Evolutionary conservation across 2,113 vertebrate genomes (phyloP), one percentile per base, ranked within the genome.

Genomic region (Dinomys branickii): DNA sequence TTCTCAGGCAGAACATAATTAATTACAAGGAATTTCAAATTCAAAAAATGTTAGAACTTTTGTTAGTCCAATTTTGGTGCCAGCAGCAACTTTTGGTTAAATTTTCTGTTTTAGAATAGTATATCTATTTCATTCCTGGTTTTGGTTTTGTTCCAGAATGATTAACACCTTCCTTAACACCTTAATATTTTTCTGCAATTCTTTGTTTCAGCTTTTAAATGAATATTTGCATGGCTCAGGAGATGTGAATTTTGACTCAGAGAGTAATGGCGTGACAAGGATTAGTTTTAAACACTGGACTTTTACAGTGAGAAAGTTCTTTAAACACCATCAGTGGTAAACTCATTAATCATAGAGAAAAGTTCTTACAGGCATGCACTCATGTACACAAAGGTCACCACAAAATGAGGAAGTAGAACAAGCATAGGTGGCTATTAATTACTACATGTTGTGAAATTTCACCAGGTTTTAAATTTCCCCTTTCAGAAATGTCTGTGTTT

Each of bases 41-140:
- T 90, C 87, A 59, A 26, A 63, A 97, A 69, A 84, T 56, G 13
- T 88, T 85, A 56, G 91, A 92, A 86, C 41, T 86, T 91, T 58
- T 88, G 38, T 83, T 90, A 90, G 65, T 24, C 24, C 61, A 73
- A 80, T 80, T 86, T 77, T 88, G 33, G 58, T 83, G 3, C 20
- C 71, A 71, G 65, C 12, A 85, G 47, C 16, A 44, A 28, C 19
- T 84, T 33, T 77, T 78, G 30, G 47, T 41, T 94, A 95, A 96
- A 80, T 90, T 20, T 7, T 58, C 35, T 94, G 2, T 78, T 88
- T 93, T 82, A 71, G 59, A 9, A 56, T 85, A 41, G 52, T 33
- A 35, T n/a, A 83, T 35, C 6, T 33, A 75, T 41, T 85, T 67
- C 71, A 38, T n/a, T 47, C 78, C n/a, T 89, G 75, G 30, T 86